phyloP scores from a whole-genome alignment of 2,797 vertebrate species.

The Ficedula albicollis region DNA sequence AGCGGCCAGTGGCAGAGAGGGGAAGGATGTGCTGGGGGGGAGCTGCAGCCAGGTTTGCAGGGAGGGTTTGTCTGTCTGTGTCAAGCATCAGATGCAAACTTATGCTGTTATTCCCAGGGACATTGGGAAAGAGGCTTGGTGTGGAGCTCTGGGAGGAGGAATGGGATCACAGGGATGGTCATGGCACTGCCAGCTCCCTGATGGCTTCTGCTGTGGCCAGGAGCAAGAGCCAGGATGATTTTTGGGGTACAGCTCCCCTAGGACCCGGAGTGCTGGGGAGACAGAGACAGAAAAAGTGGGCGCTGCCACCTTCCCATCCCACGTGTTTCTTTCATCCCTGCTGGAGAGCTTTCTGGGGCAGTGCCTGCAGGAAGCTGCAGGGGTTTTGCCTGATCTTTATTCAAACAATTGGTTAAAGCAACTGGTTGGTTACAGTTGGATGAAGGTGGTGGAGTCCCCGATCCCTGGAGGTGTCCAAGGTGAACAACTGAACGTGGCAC shows the following conservation, averaged over 20 bases:
- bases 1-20: background rate
- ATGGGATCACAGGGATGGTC: background rate
- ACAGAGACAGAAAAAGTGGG: background rate
- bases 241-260: background rate
- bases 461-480: background rate
- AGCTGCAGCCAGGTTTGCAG: background rate
- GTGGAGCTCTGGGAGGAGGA: background rate
- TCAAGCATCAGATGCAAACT: background rate
- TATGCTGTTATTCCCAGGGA: background rate
- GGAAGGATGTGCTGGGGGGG: background rate
- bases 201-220: background rate
- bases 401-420: background rate
- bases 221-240: background rate
- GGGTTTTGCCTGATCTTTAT: background rate
- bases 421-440: background rate
- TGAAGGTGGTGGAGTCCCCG: background rate
- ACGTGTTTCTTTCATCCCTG: accelerated
- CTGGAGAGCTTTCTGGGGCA: background rate
- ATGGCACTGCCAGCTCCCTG: background rate
- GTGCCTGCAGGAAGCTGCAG: background rate
- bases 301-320: background rate
- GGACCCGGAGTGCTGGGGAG: background rate
- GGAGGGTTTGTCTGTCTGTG: background rate
- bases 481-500: background rate
- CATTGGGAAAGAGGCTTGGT: background rate